Conservation (phyloP, 2,888 invertebrate species). For the Ferrisia virgata region DNA sequence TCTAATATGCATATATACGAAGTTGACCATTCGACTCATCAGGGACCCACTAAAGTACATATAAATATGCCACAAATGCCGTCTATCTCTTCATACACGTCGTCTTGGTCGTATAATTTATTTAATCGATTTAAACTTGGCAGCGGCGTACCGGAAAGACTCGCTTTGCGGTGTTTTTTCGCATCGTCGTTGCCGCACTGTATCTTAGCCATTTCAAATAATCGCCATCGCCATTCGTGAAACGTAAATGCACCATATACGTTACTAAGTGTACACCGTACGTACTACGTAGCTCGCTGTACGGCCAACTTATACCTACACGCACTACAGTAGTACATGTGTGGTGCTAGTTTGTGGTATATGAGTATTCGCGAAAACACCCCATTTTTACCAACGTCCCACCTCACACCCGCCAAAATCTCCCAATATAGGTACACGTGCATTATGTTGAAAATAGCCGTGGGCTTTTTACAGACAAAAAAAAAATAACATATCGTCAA, state of each 20-base stretch:
- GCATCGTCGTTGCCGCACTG: not conserved
- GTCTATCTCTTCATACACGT: not conserved
- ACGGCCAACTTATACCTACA: not conserved
- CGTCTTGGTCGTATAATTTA: not conserved
- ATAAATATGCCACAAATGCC: too few species aligned
- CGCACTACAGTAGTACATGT: too few species aligned
- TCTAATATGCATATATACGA: too few species aligned
- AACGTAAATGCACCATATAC: not conserved
- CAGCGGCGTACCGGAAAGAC: not conserved
- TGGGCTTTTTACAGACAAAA: not conserved
- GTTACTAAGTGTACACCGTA: too few species aligned
- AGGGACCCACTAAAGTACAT: too few species aligned
- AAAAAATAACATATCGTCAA: not conserved
- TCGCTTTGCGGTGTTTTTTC: not conserved
- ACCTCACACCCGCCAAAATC: not conserved
- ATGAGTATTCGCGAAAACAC: not conserved
- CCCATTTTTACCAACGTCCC: too few species aligned
- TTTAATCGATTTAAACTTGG: slow-evolving; percentile 14
- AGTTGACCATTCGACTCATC: too few species aligned
- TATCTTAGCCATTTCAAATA: not conserved
- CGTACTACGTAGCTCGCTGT: too few species aligned
- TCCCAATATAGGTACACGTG: not conserved
- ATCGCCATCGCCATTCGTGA: not conserved
- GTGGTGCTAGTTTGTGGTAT: too few species aligned
- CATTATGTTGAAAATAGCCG: not conserved